These are phyloP conservation scores for Tachyglossus aculeatus DNA, from an alignment of 2,797 vertebrate genomes.

Conservation along the genomic window DNA sequence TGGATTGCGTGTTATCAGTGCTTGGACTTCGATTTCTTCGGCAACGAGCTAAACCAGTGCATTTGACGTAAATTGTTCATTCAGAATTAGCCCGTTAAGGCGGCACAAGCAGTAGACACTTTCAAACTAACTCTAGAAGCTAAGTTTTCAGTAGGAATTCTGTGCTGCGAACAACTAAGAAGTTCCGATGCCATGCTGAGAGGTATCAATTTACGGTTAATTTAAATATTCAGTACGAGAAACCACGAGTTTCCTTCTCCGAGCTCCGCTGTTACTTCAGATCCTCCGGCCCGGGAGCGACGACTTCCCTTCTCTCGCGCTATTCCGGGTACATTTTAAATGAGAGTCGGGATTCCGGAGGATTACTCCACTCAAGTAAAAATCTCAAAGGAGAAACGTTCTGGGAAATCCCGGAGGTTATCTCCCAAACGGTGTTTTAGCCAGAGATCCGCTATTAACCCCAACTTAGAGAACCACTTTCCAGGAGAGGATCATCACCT, in stretches of 20 bases:
- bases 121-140: conserved; percentile 23
- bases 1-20: conserved; percentile 53
- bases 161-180: conserved; percentile 44
- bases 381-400: conserved; percentile 46
- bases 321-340: conserved; percentile 52
- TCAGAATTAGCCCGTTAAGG: conserved; percentile 55
- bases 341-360: conserved; percentile 45
- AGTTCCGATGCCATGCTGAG: conserved; percentile 42
- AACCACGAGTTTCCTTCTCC: conserved; percentile 42
- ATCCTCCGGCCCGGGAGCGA: conserved; percentile 35
- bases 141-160: conserved; percentile 19
- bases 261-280: conserved; percentile 43
- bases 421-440: conserved; percentile 63
- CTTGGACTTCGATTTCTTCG: conserved; percentile 52
- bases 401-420: conserved; percentile 39
- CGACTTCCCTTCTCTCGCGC: conserved; percentile 49
- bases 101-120: conserved; percentile 35
- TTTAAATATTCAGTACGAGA: conserved; percentile 33
- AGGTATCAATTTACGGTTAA: conserved; percentile 20
- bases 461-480: conserved; percentile 58
- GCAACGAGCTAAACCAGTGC: conserved; percentile 63
- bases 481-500: conserved; percentile 59
- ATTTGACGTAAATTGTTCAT: conserved; percentile 59
- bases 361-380: conserved; percentile 41
- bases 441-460: conserved; percentile 65